Conservation (phyloP, 2,888 invertebrate species). For the Eupithecia inturbata region DNA sequence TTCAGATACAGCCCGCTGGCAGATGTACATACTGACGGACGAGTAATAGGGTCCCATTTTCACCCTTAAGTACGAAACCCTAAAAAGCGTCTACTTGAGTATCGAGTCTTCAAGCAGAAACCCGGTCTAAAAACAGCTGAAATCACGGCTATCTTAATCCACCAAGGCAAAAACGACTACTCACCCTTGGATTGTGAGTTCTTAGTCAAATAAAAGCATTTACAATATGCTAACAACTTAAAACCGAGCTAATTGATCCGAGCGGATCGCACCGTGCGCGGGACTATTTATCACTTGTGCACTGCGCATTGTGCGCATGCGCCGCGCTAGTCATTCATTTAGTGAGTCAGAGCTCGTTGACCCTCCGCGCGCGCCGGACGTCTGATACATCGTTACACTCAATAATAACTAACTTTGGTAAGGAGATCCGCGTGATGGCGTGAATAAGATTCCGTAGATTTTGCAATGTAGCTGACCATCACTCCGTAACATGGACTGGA, state of each 20-base stretch:
- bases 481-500: neutral
- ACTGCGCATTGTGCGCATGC: constrained; percentile 37
- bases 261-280: constrained; percentile 33
- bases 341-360: constrained; percentile 72
- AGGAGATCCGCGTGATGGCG: constrained; percentile 13
- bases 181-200: neutral
- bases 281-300: constrained; percentile 37
- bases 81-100: too few relatives aligned
- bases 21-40: too few relatives aligned
- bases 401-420: constrained; percentile 23
- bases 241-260: constrained; percentile 27
- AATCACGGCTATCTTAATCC: constrained; percentile 2
- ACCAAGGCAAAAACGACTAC: neutral
- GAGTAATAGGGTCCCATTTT: too few relatives aligned
- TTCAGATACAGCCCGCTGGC: too few relatives aligned
- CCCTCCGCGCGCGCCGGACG: constrained; percentile 62
- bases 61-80: too few relatives aligned
- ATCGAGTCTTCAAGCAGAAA: neutral
- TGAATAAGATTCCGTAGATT: neutral
- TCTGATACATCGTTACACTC: constrained; percentile 14
- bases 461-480: neutral
- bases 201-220: constrained; percentile 7
- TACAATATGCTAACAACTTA: constrained; percentile 21
- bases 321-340: constrained; percentile 38
- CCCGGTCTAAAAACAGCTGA: neutral